Conservation (phyloP, 2,113 vertebrate genomes). For the Ammodytes marinus region DNA sequence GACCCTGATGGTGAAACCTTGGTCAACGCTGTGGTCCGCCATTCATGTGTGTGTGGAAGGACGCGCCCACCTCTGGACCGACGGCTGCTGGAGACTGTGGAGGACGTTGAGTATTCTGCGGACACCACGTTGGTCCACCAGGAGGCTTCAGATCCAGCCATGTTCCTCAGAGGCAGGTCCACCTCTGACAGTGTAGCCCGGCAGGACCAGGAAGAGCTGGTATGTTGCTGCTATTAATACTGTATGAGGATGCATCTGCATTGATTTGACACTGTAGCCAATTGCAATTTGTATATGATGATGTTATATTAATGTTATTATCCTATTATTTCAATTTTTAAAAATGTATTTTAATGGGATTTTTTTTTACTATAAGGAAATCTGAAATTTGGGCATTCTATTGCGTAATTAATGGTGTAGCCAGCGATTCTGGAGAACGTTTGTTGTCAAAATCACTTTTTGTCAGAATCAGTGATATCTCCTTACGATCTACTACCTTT, state of each 20-base stretch:
- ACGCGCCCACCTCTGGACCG: neutral
- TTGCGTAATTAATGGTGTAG: no score
- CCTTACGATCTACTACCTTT: no score
- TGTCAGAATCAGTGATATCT: no score
- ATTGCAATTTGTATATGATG: neutral
- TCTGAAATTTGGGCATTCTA: neutral
- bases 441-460: no score
- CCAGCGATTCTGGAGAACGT: no score
- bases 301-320: neutral
- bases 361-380: neutral
- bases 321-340: neutral
- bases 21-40: neutral
- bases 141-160: conserved; percentile 18
- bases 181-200: conserved; percentile 49
- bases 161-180: conserved; percentile 64
- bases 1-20: neutral
- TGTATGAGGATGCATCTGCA: neutral
- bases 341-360: neutral
- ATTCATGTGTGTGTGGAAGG: conserved; percentile 1
- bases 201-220: conserved; percentile 33
- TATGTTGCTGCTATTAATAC: conserved; percentile 5
- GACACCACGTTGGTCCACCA: neutral
- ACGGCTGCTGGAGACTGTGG: neutral
- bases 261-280: neutral
- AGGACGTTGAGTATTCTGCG: neutral